Evolutionary conservation across 1,140 invertebrate genomes (phyloP), one percentile per base, ranked within the genome.

Genomic region (Caenorhabditis briggsae): DNA sequence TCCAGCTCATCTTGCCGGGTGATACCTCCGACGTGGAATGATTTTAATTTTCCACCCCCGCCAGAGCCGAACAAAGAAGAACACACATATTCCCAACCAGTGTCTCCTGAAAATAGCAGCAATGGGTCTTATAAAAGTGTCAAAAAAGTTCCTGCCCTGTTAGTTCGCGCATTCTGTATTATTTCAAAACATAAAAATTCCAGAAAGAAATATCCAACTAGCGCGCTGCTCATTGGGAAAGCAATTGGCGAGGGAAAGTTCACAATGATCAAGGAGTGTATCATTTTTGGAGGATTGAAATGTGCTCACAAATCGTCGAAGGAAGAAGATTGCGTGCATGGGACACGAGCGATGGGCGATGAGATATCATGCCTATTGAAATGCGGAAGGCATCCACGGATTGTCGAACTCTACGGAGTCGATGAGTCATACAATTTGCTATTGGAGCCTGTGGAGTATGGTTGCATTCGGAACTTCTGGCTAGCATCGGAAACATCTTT

Each of bases 371-470:
- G 97, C 74, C 93, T 97, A 90, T 96, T 96, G 0, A 95, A 95
- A 12, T 93, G 97, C 23, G 82, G 58, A 59, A 83, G 96, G 87
- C 96, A 97, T 91, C 94, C 95, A 0, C 96, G 97, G 92, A 95
- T 97, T 82, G 95, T 96, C 8, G 94, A 96, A 33, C 96, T 97
- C 9, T 92, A 97, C 50, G 96, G 96, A 2, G 95, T 96, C 65
- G 96, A 96, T 92, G 95, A 95, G 55, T 93, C 94, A 58, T 95
- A 96, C 20, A 96, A 95, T 90, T 96, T 97, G 87, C 95, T 97
- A 2, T 95, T 97, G 90, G 96, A 98, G 93, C 97, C 97, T 93
- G 94, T 96, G 90, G 96, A 96, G 90, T 95, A 96, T 88, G 96
- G 96, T 9, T 96, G 97, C 93, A 94, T 97, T 61, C 95, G 96